Percentiles rank a stretch among this genome's conserved stretches.
phyloP scores from a whole-genome alignment of 2,113 vertebrate species.

The Amblyopsis rosae region DNA sequence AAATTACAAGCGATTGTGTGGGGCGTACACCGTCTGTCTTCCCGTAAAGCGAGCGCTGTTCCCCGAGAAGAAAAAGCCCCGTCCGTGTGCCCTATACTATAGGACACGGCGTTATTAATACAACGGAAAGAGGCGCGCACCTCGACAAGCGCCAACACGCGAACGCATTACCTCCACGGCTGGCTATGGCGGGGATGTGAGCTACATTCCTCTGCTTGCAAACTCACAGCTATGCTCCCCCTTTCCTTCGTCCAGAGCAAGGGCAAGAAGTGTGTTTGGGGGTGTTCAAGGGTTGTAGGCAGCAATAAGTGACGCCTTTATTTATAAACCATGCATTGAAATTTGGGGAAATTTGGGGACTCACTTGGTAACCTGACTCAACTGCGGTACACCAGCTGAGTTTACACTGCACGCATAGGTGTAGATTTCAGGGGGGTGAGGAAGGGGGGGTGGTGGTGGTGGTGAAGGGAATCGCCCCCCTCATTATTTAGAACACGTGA shows the following conservation, averaged over 20 bases:
- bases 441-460: not conserved
- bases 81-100: conserved; percentile 61
- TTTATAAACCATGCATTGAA: no score
- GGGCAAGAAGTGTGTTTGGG: conserved; percentile 15
- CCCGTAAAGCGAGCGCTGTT: conserved; percentile 62
- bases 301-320: no score
- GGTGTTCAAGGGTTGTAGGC: no score
- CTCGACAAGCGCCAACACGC: conserved; percentile 77
- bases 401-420: no score
- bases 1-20: conserved; percentile 60
- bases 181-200: conserved; percentile 80
- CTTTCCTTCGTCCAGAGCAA: conserved; percentile 38
- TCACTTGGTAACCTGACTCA: no score
- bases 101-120: conserved; percentile 75
- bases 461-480: not conserved
- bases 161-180: conserved; percentile 76
- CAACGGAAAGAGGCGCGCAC: conserved; percentile 69
- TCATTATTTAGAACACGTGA: no score
- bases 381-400: no score
- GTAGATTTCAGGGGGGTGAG: no score
- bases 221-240: conserved; percentile 48
- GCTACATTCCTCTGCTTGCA: conserved; percentile 78
- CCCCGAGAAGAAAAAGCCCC: conserved; percentile 52
- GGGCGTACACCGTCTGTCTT: conserved; percentile 63
- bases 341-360: no score